Evolutionary conservation across 2,113 vertebrate species (phyloP).

Genomic region (Oryzias celebensis): DNA sequence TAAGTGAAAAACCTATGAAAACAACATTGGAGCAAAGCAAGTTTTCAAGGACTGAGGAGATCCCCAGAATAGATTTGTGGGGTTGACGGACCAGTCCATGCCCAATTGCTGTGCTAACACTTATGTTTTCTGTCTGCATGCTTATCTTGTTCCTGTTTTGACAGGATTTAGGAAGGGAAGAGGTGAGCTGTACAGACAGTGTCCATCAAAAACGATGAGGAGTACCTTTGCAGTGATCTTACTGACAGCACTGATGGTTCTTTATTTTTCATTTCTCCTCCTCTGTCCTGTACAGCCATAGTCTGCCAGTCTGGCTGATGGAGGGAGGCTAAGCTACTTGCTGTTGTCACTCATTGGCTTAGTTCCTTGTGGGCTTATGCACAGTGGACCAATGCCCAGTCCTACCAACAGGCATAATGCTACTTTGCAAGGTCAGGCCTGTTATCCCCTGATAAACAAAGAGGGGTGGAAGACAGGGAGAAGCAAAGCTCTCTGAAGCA

Average conservation of each 20-base stretch:
- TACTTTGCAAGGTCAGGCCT: slow-evolving; percentile 71
- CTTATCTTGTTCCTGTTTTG: slow-evolving; percentile 61
- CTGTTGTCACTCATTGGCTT: slow-evolving; percentile 35
- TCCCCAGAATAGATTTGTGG: slow-evolving; percentile 26
- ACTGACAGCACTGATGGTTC: slow-evolving; percentile 29
- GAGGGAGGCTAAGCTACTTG: slow-evolving; percentile 28
- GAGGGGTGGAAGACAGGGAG: slow-evolving; percentile 31
- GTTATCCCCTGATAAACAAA: slow-evolving; percentile 73
- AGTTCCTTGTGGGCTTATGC: slow-evolving; percentile 33
- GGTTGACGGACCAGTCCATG: slow-evolving; percentile 35
- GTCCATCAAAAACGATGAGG: slow-evolving; percentile 44
- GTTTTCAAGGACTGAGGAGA: not conserved
- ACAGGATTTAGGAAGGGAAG: slow-evolving; percentile 46
- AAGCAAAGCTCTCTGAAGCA: slow-evolving; percentile 43
- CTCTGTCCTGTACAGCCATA: slow-evolving; percentile 14
- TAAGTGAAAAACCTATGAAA: not conserved
- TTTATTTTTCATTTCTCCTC: slow-evolving; percentile 24
- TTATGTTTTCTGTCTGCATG: slow-evolving; percentile 43
- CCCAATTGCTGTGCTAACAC: slow-evolving; percentile 38
- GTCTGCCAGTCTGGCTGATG: slow-evolving; percentile 22
- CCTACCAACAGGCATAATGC: slow-evolving; percentile 32
- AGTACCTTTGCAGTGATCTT: slow-evolving; percentile 34
- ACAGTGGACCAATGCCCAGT: slow-evolving; percentile 46
- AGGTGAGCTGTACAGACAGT: slow-evolving; percentile 46
- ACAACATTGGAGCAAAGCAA: slow-evolving; percentile 2